Base-by-base conservation (phyloP, 2,113 vertebrate genomes). In the Lepisosteus oculatus region DNA sequence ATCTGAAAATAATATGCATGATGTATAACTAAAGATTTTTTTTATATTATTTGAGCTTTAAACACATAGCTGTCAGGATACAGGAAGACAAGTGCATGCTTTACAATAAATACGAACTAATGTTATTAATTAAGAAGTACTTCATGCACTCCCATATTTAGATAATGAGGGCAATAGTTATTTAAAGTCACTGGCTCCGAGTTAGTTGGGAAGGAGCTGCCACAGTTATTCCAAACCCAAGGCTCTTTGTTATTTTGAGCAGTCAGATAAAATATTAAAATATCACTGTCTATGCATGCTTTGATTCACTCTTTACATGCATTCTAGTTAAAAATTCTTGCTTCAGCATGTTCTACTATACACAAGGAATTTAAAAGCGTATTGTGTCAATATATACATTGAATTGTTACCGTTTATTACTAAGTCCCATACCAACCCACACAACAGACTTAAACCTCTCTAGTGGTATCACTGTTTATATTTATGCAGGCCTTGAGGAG, bases 221-320 rank as follows among this genome's bases (percentile, higher is more conserved):
- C 15, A 44, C 62, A 56, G 83, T 81, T 72, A 12, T 73, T 77
- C 63, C 74, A 13, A 77, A 85, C 84, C 68, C 41, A 14, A 15
- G 79, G 83, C 82, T 65, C 78, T 78, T 78, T 85, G 83, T 86
- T 83, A 83, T 84, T 76, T 72, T 74, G 77, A 87, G 87, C 83
- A 85, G 80, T 81, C 81, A 75, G 75, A 85, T 91, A 81, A 86
- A 86, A 87, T 85, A 89, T 89, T 87, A 87, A 88, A 82, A 79
- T 83, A 81, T 85, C 77, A 80, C 43, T 15, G 79, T 76, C 78
- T 71, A 72, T 2, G 9, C 9, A 51, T 51, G 47, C 47, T 51
- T 51, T 51, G 47, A 51, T 51, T 9, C 9, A 9, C 9, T 51
- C 47, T 51, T 51, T 51, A 1, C 9, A 9, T 9, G 9, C 47